These are phyloP conservation scores for Paracentrotus lividus DNA, from an alignment of 53 echinoderm and acorn worm species.

Conservation along the genomic window DNA sequence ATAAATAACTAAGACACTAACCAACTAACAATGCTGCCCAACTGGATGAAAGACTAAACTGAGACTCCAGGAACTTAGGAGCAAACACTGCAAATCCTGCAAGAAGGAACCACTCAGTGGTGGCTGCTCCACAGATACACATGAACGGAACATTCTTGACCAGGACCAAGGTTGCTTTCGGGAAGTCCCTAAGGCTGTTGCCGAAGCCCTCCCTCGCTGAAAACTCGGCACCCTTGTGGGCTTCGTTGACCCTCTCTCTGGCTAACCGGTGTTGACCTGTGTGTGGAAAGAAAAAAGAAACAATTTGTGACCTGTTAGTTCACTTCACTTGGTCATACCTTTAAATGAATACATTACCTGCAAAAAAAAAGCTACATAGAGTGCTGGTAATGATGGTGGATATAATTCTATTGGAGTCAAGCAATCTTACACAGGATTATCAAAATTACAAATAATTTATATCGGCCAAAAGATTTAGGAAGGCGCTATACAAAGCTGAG, in stretches of 20 bases:
- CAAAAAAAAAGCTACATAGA: no score
- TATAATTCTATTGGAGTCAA: no score
- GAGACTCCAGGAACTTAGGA: slow-evolving; percentile 98
- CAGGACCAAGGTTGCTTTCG: slow-evolving; percentile 79
- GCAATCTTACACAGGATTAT: no score
- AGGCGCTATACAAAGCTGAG: no score
- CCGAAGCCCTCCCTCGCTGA: slow-evolving; percentile 84
- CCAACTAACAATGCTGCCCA: slow-evolving; percentile 96
- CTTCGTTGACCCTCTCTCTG: slow-evolving; percentile 85
- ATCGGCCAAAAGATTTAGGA: no score
- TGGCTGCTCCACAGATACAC: slow-evolving; percentile 91
- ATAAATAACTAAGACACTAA: slow-evolving; percentile 52
- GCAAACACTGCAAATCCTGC: slow-evolving; percentile 98
- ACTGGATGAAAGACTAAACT: slow-evolving; percentile 88
- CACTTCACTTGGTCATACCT: neutral
- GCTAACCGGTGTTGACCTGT: slow-evolving; percentile 83
- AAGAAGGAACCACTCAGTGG: slow-evolving; percentile 95
- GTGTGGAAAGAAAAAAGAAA: neutral
- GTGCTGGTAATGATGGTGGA: no score
- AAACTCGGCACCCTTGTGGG: slow-evolving; percentile 89
- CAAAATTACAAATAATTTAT: no score
- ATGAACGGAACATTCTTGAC: slow-evolving; percentile 92
- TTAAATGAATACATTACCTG: no score
- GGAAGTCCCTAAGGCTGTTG: slow-evolving; percentile 93
- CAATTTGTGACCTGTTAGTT: neutral